Percentiles rank a stretch among this genome's conserved stretches.
These are phyloP conservation scores for Cepaea nemoralis DNA, from an alignment of 1,140 invertebrate species.

Conservation along the genomic window DNA sequence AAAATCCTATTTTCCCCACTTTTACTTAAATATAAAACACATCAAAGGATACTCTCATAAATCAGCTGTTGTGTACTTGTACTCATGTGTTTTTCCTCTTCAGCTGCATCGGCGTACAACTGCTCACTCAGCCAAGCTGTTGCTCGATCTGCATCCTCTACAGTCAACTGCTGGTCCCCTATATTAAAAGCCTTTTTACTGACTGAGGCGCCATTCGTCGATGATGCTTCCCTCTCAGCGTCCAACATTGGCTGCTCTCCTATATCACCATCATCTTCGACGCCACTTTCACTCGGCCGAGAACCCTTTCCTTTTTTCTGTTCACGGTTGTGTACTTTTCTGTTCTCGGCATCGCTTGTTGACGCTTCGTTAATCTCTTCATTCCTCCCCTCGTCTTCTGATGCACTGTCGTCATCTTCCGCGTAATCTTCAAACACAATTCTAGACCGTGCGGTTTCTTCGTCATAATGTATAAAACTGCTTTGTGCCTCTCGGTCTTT, in stretches of 20 bases:
- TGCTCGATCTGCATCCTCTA: slow-evolving; percentile 17
- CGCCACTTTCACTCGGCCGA: not conserved
- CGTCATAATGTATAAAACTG: slow-evolving; percentile 58
- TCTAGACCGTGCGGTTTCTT: slow-evolving; percentile 53
- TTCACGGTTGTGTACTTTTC: not conserved
- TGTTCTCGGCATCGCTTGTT: not conserved
- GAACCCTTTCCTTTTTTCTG: not conserved
- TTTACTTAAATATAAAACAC: too few relatives aligned
- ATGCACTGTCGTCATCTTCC: slow-evolving; percentile 48
- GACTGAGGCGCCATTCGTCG: not conserved
- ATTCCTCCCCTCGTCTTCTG: slow-evolving; percentile 41
- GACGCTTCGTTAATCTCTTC: not conserved
- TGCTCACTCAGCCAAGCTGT: slow-evolving; percentile 36
- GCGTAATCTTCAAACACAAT: slow-evolving; percentile 56
- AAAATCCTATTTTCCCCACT: too few relatives aligned
- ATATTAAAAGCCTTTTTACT: not conserved
- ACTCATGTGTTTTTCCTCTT: slow-evolving; percentile 3
- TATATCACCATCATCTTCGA: not conserved
- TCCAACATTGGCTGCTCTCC: not conserved
- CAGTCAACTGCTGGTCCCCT: not conserved
- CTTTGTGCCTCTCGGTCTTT: slow-evolving; percentile 56
- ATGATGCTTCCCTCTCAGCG: not conserved
- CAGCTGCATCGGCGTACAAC: slow-evolving; percentile 28
- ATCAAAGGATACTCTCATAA: slow-evolving; percentile 41
- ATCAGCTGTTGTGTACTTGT: slow-evolving; percentile 24